Evolutionary conservation across 2,888 invertebrate species (phyloP).

Genomic region (Drosophila pseudotalamancana): DNA sequence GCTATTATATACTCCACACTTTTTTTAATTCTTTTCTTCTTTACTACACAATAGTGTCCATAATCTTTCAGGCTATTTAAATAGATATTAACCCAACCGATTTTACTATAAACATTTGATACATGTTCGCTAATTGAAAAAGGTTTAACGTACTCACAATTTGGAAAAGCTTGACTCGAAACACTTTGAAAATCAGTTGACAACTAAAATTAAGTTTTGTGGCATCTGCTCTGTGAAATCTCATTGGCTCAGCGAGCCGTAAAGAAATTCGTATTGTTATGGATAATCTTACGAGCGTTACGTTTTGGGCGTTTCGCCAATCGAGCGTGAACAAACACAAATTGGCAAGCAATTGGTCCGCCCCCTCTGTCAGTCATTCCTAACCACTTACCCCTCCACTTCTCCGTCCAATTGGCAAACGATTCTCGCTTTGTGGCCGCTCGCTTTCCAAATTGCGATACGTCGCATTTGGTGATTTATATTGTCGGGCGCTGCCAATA

Average conservation of each 20-base stretch:
- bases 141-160: background rate
- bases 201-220: constrained; percentile 43
- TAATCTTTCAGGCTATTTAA: no score
- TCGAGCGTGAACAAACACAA: constrained; percentile 54
- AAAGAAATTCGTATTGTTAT: constrained; percentile 59
- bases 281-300: constrained; percentile 36
- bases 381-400: constrained; percentile 51
- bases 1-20: no score
- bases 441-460: constrained; percentile 53
- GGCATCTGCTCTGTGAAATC: constrained; percentile 22
- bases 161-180: constrained; percentile 4
- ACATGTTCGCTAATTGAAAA: background rate
- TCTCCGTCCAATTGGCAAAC: constrained; percentile 60
- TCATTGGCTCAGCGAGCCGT: constrained; percentile 59
- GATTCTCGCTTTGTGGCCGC: constrained; percentile 75
- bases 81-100: no score
- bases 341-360: constrained; percentile 23
- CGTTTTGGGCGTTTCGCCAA: constrained; percentile 58
- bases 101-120: no score
- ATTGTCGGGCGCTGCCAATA: constrained; percentile 64
- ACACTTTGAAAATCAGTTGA: constrained; percentile 32
- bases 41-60: no score
- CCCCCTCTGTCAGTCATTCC: background rate
- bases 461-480: constrained; percentile 72
- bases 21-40: no score